Conservation (phyloP, 1,140 invertebrate genomes). For the Idris sp. region DNA sequence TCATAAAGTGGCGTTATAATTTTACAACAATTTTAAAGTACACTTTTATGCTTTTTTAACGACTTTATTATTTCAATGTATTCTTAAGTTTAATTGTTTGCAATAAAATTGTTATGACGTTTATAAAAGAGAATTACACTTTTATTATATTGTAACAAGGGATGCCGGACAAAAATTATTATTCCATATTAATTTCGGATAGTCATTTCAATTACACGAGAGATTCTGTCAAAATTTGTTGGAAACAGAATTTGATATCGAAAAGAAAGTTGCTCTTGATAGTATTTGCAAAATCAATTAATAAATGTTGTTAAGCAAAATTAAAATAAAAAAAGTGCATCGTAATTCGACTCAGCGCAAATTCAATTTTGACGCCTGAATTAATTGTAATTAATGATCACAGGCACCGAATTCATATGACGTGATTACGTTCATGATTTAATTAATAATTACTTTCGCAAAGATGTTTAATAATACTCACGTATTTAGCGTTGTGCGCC, state of each 20-base stretch:
- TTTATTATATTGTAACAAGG: constrained; percentile 6
- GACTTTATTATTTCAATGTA: constrained; percentile 21
- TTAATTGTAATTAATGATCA: constrained; percentile 33
- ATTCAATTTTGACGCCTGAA: constrained; percentile 29
- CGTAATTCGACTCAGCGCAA: constrained; percentile 14
- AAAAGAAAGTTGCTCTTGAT: no score
- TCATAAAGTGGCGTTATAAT: constrained; percentile 26
- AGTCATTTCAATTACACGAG: no score
- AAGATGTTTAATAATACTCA: constrained; percentile 38
- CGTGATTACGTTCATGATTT: constrained; percentile 26
- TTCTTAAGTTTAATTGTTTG: constrained; percentile 31
- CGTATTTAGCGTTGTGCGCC: constrained; percentile 89
- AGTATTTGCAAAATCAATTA: no score
- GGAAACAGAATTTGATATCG: no score
- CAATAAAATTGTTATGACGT: constrained; percentile 42
- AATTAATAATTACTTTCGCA: constrained; percentile 44
- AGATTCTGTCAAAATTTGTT: no score
- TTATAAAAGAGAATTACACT: constrained; percentile 31
- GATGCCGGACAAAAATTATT: not conserved
- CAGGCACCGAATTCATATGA: constrained; percentile 1
- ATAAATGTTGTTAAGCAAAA: no score
- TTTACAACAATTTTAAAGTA: constrained; percentile 12
- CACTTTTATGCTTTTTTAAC: constrained; percentile 25
- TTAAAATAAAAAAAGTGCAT: no score
- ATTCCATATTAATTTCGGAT: no score